These are phyloP conservation scores for Augiades crinisus DNA, from an alignment of 2,888 invertebrate genomes.

Conservation along the genomic window DNA sequence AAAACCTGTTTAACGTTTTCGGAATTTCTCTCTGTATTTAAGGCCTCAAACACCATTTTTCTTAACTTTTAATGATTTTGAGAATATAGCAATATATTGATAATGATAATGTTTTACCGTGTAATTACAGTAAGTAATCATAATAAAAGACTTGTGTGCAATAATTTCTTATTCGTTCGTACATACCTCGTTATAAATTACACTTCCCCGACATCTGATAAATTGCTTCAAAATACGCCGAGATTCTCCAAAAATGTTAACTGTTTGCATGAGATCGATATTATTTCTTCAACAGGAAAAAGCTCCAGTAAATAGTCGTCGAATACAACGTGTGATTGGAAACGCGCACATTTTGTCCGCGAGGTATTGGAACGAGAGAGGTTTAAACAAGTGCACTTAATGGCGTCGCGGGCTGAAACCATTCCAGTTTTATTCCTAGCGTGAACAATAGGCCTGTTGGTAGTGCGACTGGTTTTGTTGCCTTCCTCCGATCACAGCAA, in stretches of 20 bases:
- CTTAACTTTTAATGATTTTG: too few relatives aligned
- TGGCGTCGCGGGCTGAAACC: slow-evolving; percentile 44
- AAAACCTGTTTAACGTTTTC: too few relatives aligned
- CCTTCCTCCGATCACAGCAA: slow-evolving; percentile 65
- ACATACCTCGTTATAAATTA: too few relatives aligned
- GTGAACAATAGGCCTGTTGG: slow-evolving; percentile 67
- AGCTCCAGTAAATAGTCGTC: not conserved
- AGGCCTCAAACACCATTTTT: too few relatives aligned
- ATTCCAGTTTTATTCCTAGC: slow-evolving; percentile 67
- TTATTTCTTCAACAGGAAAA: slow-evolving; percentile 39
- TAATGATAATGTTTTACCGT: too few relatives aligned
- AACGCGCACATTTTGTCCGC: slow-evolving; percentile 47
- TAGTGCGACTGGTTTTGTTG: slow-evolving; percentile 58
- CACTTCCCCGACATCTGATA: too few relatives aligned
- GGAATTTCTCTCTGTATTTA: too few relatives aligned
- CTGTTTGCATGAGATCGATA: slow-evolving; percentile 39
- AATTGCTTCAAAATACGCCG: not conserved
- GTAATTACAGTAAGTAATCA: too few relatives aligned
- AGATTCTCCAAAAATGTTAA: slow-evolving; percentile 21
- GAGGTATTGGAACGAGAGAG: slow-evolving; percentile 45
- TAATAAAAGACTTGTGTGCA: too few relatives aligned
- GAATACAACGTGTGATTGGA: slow-evolving; percentile 40
- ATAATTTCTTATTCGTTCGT: too few relatives aligned
- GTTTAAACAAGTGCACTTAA: slow-evolving; percentile 61
- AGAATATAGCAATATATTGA: too few relatives aligned